These are phyloP conservation scores for Myripristis murdjan DNA, from an alignment of 2,797 vertebrate species.

Conservation along the genomic window DNA sequence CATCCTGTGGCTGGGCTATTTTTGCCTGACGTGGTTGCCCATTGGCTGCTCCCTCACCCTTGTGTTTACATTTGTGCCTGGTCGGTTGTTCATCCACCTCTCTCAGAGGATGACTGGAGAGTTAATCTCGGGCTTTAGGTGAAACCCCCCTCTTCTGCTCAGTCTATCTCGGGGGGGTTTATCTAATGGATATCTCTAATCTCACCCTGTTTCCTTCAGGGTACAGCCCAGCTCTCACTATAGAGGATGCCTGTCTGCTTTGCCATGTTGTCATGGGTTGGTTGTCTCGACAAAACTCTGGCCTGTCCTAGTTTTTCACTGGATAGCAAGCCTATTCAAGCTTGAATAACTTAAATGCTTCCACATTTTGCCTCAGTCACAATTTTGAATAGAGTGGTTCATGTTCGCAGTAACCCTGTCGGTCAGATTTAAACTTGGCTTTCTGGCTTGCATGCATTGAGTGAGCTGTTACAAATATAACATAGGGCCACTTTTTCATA, in stretches of 20 bases:
- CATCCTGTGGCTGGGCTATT: constrained; percentile 47
- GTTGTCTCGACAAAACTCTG: constrained; percentile 13
- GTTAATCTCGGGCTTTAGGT: constrained; percentile 63
- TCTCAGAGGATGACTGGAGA: constrained; percentile 31
- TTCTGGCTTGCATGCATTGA: not conserved
- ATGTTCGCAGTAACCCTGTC: not conserved
- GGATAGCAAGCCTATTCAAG: constrained; percentile 38
- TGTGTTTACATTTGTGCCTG: constrained; percentile 65
- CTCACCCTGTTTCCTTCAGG: constrained; percentile 19
- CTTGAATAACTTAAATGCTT: constrained; percentile 39
- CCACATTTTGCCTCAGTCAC: constrained; percentile 32
- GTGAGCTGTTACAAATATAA: not conserved
- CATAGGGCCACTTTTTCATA: not conserved
- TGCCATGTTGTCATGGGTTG: constrained; percentile 29
- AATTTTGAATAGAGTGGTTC: constrained; percentile 12
- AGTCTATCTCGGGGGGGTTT: constrained; percentile 37
- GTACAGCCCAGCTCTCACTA: not conserved
- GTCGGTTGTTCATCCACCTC: constrained; percentile 46
- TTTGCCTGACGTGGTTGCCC: constrained; percentile 52
- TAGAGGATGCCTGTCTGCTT: constrained; percentile 17
- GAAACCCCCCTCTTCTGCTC: constrained; percentile 55
- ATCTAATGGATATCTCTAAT: constrained; percentile 59
- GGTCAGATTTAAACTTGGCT: not conserved
- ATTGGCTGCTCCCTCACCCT: constrained; percentile 48
- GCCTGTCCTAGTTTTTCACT: constrained; percentile 44